Conservation (phyloP, 2,888 invertebrate species). For the Chaetoderma sp. region DNA sequence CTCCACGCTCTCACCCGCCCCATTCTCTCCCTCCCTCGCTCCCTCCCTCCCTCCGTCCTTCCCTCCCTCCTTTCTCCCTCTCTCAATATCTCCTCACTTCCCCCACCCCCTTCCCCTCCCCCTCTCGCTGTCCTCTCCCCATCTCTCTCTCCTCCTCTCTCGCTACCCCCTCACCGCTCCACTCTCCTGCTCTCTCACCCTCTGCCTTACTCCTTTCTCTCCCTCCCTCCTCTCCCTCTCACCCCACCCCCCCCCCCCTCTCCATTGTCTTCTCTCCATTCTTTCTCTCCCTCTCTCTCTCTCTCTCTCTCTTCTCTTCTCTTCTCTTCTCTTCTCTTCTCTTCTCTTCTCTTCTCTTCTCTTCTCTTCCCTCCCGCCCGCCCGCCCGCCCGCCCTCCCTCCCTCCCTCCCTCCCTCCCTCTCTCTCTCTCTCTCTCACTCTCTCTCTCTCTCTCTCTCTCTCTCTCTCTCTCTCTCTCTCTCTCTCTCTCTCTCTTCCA, state of each 20-base stretch:
- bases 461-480: constrained; percentile 24
- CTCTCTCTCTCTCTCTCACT: constrained; percentile 10
- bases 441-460: constrained; percentile 20
- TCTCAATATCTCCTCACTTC: too few species aligned
- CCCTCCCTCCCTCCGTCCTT: too few species aligned
- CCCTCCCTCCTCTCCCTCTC: not conserved
- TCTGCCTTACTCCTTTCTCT: not conserved
- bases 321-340: not conserved
- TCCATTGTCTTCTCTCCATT: not conserved
- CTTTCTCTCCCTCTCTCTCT: not conserved
- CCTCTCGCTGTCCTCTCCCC: too few species aligned
- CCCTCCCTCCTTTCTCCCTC: too few species aligned
- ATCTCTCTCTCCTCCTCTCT: too few species aligned
- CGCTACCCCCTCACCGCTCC: too few species aligned
- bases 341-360: not conserved
- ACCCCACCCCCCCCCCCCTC: not conserved
- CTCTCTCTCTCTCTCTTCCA: constrained; percentile 17
- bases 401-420: constrained; percentile 1
- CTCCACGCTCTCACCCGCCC: not conserved
- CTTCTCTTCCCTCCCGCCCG: not conserved
- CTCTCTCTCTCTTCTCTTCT: not conserved
- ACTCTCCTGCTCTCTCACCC: too few species aligned
- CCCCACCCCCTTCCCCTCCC: too few species aligned
- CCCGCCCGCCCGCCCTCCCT: too few species aligned
- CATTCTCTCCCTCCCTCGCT: not conserved